Conservation (phyloP, 2,113 vertebrate species). For the Xiphophorus hellerii region DNA sequence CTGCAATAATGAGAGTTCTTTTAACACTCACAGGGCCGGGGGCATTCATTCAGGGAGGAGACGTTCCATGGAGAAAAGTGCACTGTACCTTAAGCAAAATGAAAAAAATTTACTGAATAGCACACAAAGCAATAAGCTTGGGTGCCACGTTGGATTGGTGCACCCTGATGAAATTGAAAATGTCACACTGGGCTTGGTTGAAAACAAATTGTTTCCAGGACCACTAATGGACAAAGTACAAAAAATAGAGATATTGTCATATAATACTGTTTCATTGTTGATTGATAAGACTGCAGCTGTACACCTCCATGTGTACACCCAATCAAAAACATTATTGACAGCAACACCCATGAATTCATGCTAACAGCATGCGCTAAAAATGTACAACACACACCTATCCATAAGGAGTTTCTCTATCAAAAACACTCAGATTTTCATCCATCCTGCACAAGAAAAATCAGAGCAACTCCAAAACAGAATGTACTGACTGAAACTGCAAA, state of each 20-base stretch:
- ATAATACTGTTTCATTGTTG: slow-evolving; percentile 37
- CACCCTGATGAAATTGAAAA: slow-evolving; percentile 54
- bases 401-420: slow-evolving; percentile 34
- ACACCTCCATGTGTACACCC: slow-evolving; percentile 41
- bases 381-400: slow-evolving; percentile 7
- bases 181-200: slow-evolving; percentile 18
- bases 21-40: slow-evolving; percentile 71
- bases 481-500: slow-evolving; percentile 22
- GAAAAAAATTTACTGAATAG: slow-evolving; percentile 47
- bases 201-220: slow-evolving; percentile 42
- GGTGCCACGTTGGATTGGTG: slow-evolving; percentile 39
- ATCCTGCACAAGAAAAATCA: slow-evolving; percentile 25
- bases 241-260: slow-evolving; percentile 9
- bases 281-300: slow-evolving; percentile 36
- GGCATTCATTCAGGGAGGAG: slow-evolving; percentile 72
- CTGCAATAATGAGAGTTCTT: slow-evolving; percentile 74
- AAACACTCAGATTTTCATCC: slow-evolving; percentile 32
- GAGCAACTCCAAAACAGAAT: slow-evolving; percentile 27
- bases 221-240: slow-evolving; percentile 51
- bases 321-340: slow-evolving; percentile 28
- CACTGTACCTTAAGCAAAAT: slow-evolving; percentile 72
- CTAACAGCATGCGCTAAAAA: slow-evolving; percentile 8
- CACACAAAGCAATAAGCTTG: slow-evolving; percentile 53
- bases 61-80: slow-evolving; percentile 65
- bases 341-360: slow-evolving; percentile 28